Evolutionary conservation across 2,888 invertebrate species (phyloP).

Genomic region (Andrena minutula): DNA sequence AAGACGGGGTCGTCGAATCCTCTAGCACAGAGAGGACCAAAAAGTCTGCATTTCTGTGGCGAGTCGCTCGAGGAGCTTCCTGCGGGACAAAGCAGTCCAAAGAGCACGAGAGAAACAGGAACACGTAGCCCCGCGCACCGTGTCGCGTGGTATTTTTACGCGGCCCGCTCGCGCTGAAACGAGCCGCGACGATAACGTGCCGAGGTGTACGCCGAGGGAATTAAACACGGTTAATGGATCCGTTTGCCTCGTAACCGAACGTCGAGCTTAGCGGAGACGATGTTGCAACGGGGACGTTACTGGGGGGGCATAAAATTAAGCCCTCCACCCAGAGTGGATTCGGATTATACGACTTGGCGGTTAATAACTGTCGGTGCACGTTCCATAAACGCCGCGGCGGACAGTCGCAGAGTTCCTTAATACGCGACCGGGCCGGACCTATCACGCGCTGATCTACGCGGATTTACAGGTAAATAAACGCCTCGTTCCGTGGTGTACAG

Average conservation of each 20-base stretch:
- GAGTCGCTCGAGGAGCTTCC: not conserved
- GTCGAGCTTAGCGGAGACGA: constrained; percentile 8
- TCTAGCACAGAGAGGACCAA: not conserved
- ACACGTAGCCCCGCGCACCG: not conserved
- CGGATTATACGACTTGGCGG: constrained; percentile 53
- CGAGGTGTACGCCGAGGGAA: constrained; percentile 10
- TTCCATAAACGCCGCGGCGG: constrained; percentile 35
- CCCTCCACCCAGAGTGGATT: constrained; percentile 6
- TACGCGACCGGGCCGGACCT: constrained; percentile 9
- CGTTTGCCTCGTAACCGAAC: constrained; percentile 27
- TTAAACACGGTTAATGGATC: constrained; percentile 26
- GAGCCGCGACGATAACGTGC: not conserved
- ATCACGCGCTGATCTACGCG: constrained; percentile 7
- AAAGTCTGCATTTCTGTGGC: not conserved
- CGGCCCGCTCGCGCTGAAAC: not conserved
- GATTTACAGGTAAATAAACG: constrained; percentile 13
- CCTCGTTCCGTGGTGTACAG: not conserved
- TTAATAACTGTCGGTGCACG: constrained; percentile 53
- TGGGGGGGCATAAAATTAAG: constrained; percentile 40
- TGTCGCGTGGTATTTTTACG: not conserved
- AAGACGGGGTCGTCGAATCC: not conserved
- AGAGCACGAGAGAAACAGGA: not conserved
- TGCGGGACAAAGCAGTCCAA: constrained; percentile 1
- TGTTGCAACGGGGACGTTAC: constrained; percentile 28
- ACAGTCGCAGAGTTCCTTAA: constrained; percentile 17